A percentile compares a stretch with the other conserved stretches of the same genome.
Evolutionary conservation across 2,888 invertebrate species (phyloP).

Genomic region (Cantharis nigra): DNA sequence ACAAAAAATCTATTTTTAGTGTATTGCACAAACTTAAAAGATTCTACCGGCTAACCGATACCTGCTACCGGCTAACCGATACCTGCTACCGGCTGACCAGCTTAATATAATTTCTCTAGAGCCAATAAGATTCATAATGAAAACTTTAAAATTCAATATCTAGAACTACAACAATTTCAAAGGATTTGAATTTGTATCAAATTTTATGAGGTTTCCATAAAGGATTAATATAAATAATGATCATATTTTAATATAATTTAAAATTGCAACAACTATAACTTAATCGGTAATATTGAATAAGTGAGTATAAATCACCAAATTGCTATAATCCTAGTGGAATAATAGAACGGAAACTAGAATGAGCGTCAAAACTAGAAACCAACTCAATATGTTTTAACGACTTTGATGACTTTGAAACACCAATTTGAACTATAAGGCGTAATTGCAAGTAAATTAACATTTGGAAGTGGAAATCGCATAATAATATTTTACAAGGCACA

Average conservation of each 20-base stretch:
- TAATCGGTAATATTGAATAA: slow-evolving; percentile 9
- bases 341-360: slow-evolving; percentile 37
- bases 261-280: not conserved
- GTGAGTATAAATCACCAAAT: slow-evolving; percentile 35
- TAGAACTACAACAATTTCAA: too few species aligned
- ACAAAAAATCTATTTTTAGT: too few species aligned
- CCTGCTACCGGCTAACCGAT: too few species aligned
- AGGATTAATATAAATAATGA: too few species aligned
- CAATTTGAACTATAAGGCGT: slow-evolving; percentile 35
- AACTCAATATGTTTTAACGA: slow-evolving; percentile 35
- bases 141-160: too few species aligned
- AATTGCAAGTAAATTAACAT: slow-evolving; percentile 37
- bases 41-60: too few species aligned
- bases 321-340: slow-evolving; percentile 35
- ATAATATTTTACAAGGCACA: not conserved
- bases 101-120: too few species aligned
- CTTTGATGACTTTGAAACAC: slow-evolving; percentile 37
- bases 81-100: too few species aligned
- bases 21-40: too few species aligned
- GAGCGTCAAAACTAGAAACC: slow-evolving; percentile 35
- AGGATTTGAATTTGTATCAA: too few species aligned
- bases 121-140: too few species aligned
- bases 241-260: not conserved
- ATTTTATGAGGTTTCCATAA: too few species aligned
- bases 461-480: slow-evolving; percentile 31